These are phyloP conservation scores for Pholis gunnellus DNA, from an alignment of 2,113 vertebrate species.

Conservation along the genomic window DNA sequence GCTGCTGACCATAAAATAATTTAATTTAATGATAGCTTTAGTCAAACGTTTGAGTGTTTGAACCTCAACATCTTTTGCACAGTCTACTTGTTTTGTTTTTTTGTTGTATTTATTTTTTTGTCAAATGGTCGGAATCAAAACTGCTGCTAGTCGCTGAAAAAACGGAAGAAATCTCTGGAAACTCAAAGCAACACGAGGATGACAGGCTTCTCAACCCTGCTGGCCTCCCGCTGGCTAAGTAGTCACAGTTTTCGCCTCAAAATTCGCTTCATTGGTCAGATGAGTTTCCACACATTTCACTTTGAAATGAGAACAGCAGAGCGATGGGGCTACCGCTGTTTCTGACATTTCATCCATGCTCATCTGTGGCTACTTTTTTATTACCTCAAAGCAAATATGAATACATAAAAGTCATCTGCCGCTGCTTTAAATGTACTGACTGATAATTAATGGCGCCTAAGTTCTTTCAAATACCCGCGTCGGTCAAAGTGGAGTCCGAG, in stretches of 20 bases:
- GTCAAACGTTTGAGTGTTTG: neutral
- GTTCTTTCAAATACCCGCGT: slow-evolving; percentile 15
- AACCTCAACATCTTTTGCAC: neutral
- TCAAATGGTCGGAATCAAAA: neutral
- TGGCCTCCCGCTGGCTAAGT: slow-evolving; percentile 62
- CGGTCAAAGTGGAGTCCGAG: neutral
- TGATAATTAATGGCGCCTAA: slow-evolving; percentile 14
- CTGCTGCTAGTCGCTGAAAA: neutral
- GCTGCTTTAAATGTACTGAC: slow-evolving; percentile 14
- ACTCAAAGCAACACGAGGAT: slow-evolving; percentile 21
- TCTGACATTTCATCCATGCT: slow-evolving; percentile 25
- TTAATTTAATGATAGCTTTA: neutral
- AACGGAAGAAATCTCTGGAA: neutral
- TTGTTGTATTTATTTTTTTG: too few relatives aligned
- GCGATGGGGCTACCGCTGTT: slow-evolving; percentile 27
- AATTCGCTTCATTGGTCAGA: slow-evolving; percentile 62
- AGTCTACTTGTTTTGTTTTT: too few relatives aligned
- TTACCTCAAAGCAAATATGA: slow-evolving; percentile 39
- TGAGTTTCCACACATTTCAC: slow-evolving; percentile 71
- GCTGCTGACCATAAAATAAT: neutral
- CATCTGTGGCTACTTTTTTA: slow-evolving; percentile 30
- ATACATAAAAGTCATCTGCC: neutral
- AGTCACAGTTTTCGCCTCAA: slow-evolving; percentile 56
- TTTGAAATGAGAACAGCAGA: slow-evolving; percentile 56
- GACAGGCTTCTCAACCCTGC: slow-evolving; percentile 23